A percentile compares a stretch with the other conserved stretches of the same genome.
Evolutionary conservation across 2,888 invertebrate species (phyloP).

Genomic region (Tetranychus piercei): DNA sequence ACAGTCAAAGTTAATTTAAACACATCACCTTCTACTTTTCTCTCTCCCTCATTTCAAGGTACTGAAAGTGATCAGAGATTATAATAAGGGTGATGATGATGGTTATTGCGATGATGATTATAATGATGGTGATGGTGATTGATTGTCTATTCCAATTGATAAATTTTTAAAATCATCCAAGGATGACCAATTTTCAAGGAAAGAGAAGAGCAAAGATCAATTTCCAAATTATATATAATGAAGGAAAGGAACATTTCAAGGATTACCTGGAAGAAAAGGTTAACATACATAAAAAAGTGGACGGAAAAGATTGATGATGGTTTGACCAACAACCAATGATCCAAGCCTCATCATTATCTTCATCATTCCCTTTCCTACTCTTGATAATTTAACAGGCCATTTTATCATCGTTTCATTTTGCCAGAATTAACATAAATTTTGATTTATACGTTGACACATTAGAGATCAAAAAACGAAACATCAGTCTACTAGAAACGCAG

Average conservation of each 20-base stretch:
- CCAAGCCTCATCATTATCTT: neutral
- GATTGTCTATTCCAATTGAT: neutral
- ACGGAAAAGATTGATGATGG: neutral
- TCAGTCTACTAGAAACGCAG: too few relatives aligned
- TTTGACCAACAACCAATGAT: neutral
- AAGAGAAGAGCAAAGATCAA: neutral
- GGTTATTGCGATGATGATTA: neutral
- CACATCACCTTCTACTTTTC: neutral
- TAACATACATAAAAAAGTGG: neutral
- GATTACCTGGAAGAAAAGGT: neutral
- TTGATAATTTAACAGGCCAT: neutral
- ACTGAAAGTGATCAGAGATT: neutral
- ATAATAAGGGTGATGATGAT: neutral
- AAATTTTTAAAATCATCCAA: neutral
- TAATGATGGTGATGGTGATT: neutral
- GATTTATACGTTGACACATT: too few relatives aligned
- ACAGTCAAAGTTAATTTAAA: neutral
- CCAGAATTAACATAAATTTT: neutral
- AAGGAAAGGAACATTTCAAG: neutral
- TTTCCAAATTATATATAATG: neutral
- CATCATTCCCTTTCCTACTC: neutral
- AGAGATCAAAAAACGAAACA: too few relatives aligned
- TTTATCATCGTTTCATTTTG: neutral
- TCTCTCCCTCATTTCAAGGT: neutral
- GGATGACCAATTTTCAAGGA: neutral